Conservation (phyloP, 2,888 invertebrate genomes). For the Bimastos eiseni region DNA sequence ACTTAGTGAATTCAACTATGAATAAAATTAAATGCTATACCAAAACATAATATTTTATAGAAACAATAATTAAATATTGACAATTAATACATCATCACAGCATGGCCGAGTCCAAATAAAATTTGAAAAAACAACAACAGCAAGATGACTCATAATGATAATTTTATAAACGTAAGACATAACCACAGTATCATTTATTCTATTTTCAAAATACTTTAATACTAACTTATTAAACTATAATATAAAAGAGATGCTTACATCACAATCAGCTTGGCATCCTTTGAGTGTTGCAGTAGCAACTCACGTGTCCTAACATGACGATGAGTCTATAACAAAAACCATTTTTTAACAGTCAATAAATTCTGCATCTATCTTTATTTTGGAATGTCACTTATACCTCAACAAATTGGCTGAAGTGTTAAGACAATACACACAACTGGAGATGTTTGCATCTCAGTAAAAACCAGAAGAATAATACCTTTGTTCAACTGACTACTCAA, state of each 20-base stretch:
- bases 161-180: not conserved
- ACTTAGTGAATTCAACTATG: not conserved
- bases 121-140: too few species aligned
- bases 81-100: too few species aligned
- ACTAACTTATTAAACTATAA: not conserved
- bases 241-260: slow-evolving; percentile 72
- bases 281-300: slow-evolving; percentile 79
- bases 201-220: not conserved
- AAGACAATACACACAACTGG: too few species aligned
- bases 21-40: not conserved
- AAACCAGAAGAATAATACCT: too few species aligned
- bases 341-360: not conserved
- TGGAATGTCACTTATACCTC: too few species aligned
- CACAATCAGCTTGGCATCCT: slow-evolving; percentile 82
- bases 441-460: too few species aligned
- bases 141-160: too few species aligned
- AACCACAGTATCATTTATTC: not conserved
- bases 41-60: not conserved
- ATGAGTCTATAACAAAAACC: slow-evolving; percentile 68
- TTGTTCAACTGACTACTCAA: too few species aligned
- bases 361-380: not conserved
- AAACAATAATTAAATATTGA: too few species aligned
- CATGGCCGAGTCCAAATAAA: too few species aligned
- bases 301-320: slow-evolving; percentile 87
- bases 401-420: not conserved